Evolutionary conservation across 2,888 invertebrate genomes (phyloP).

Genomic region (Mesorhabditis sp.): DNA sequence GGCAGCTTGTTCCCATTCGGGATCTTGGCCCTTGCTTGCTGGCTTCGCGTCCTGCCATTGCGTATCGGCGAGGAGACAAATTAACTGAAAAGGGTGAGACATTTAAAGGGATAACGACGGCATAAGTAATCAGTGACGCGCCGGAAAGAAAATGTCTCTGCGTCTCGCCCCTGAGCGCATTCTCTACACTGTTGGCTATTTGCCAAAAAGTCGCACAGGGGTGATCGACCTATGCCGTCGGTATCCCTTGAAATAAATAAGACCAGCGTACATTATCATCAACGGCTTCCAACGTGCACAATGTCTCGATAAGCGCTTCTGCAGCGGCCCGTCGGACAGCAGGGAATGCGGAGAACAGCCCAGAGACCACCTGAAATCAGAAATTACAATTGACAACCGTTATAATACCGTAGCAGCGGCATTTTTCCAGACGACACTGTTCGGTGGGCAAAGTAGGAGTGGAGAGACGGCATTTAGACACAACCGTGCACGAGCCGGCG

Average conservation of each 20-base stretch:
- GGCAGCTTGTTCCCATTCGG: not conserved
- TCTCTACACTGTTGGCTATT: too few relatives aligned
- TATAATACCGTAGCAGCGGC: not conserved
- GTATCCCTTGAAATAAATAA: too few relatives aligned
- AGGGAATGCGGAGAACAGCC: not conserved
- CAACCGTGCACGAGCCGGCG: not conserved
- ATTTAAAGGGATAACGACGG: too few relatives aligned
- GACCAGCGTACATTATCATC: not conserved
- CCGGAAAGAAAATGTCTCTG: too few relatives aligned
- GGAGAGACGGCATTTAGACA: not conserved
- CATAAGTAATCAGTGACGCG: too few relatives aligned
- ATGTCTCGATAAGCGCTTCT: constrained; percentile 1
- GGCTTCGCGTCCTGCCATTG: not conserved
- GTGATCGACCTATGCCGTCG: too few relatives aligned
- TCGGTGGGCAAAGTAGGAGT: not conserved
- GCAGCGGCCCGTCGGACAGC: not conserved
- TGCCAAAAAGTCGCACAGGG: too few relatives aligned
- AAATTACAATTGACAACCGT: not conserved
- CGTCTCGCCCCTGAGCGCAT: too few relatives aligned
- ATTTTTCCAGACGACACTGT: not conserved
- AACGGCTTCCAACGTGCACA: not conserved
- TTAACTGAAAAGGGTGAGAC: not conserved
- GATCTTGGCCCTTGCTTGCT: not conserved
- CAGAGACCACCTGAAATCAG: not conserved
- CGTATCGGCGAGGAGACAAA: not conserved